Conservation (phyloP, 1,140 invertebrate species). For the Drosophila mauritiana region DNA sequence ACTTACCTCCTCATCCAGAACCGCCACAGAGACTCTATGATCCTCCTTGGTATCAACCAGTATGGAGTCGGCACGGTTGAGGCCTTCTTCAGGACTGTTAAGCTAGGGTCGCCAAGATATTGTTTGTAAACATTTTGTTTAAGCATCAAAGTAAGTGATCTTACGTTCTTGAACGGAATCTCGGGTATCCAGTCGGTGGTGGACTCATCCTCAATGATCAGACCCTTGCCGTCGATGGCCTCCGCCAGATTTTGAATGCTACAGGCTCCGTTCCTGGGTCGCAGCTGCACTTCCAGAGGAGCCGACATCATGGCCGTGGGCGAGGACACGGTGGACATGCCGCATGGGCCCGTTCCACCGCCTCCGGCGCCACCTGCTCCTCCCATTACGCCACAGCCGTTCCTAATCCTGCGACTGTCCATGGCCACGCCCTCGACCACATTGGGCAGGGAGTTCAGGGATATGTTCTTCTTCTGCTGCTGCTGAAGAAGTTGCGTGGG, state of each 20-base stretch:
- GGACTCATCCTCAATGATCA: conserved; percentile 89
- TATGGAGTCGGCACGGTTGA: conserved; percentile 76
- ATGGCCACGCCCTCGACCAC: conserved; percentile 78
- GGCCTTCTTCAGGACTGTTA: conserved; percentile 70
- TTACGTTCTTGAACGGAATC: conserved; percentile 95
- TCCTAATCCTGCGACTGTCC: conserved; percentile 57
- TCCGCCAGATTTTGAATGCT: conserved; percentile 71
- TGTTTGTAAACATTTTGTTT: not conserved
- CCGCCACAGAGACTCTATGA: conserved; percentile 73
- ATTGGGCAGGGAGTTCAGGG: conserved; percentile 77
- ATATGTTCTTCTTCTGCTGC: conserved; percentile 80
- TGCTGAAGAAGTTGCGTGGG: conserved; percentile 70
- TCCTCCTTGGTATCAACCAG: conserved; percentile 73
- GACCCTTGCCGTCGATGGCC: conserved; percentile 67
- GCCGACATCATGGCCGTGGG: conserved; percentile 69
- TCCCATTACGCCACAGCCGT: conserved; percentile 38
- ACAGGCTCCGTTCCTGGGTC: conserved; percentile 56
- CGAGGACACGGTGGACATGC: conserved; percentile 72
- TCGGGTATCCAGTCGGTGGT: conserved; percentile 94
- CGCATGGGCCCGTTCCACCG: conserved; percentile 28
- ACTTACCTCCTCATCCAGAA: conserved; percentile 76
- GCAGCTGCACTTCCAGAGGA: conserved; percentile 64
- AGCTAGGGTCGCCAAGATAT: conserved; percentile 38
- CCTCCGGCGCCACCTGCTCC: conserved; percentile 6
- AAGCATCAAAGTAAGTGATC: conserved; percentile 25